Evolutionary conservation across 2,113 vertebrate genomes (phyloP), one percentile per base, ranked within the genome.

Genomic region (Brachypteracias leptosomus): DNA sequence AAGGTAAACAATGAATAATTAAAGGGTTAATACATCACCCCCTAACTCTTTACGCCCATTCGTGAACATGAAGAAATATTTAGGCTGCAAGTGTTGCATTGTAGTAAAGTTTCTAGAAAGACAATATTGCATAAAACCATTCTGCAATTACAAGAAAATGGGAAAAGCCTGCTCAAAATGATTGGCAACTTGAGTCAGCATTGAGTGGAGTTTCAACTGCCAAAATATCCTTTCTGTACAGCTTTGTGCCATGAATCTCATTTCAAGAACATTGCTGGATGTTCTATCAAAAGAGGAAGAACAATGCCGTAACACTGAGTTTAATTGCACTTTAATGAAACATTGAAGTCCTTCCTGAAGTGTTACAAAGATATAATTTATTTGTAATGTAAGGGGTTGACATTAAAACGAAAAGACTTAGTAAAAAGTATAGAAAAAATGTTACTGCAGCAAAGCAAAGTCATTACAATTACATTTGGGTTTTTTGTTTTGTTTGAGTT

Each of bases 321-420:
- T 13, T 88, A 79, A 87, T 73, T 61, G 89, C 15, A 76, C 51
- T 96, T 97, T 90, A 96, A 92, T 95, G 79, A 93, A 95, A 84
- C 68, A 88, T 22, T 84, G 26, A 67, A 49, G 35, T 79, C 81
- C 38, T 92, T 77, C n/a, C n/a, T 78, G 22, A 58, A 89, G n/a
- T 70, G 63, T 88, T 94, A 91, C 84, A 93, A 93, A 96, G 82
- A 65, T 86, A 49, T 62, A 85, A 61, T 79, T 14, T 46, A 84
- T 42, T 42, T 42, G 42, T 42, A 92, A 58, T 85, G 75, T 96
- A 91, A 92, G 92, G 33, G 65, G 24, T 78, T 3, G 4, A 78
- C 61, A 86, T 46, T 51, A 51, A 90, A 85, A 90, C 66, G 21
- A 82, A 81, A 85, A 78, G 29, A 58, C 57, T 79, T 71, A 46